Evolutionary conservation across 2,113 vertebrate species (phyloP), one percentile per base, ranked within the genome.

Genomic region (Pteropus alecto): DNA sequence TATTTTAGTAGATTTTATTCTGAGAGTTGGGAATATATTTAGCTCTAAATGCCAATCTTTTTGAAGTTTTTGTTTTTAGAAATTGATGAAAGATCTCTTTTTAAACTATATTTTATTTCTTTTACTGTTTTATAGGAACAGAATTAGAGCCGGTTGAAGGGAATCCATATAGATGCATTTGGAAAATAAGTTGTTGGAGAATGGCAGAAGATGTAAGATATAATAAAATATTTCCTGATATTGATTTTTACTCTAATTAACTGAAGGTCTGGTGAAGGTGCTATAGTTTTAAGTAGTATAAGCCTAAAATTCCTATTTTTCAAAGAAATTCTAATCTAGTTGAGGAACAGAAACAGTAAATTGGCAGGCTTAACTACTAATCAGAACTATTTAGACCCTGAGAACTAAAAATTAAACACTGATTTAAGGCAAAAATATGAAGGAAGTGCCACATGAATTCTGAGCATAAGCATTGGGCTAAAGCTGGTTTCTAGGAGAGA

Each of bases 111-210:
- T 43, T 77, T 92, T 56, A 63, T 61, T 95, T 28, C 33, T 93
- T 97, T 99, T 98, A 9, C 54, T 70, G 2, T 97, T 97, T 98
- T 95, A 11, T 97, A 97, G 98, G 99, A 60, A 90, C 96, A 21
- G 99, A 99, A 96, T 87, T 99, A 95, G 98, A 99, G 93, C 98
- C 99, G 6, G 99, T 99, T 35, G 99, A 99, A 98, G 99, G 99
- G 78, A 99, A 99, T 98, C 99, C 99, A 16, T 99, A 99, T 38
- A 98, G 99, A 88, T 99, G 99, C 51, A 99, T 99, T 97, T 99
- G 99, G 99, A 99, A 99, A 98, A 98, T 99, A 76, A 99, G 99
- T 95, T 99, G 99, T 94, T 99, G 99, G 99, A 99, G 99, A 83
- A 99, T 99, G 99, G 99, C 99, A 82, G 99, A 99, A 97, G 99